phyloP scores from a whole-genome alignment of 2,113 vertebrate genomes.

The Xiphorhynchus elegans region DNA sequence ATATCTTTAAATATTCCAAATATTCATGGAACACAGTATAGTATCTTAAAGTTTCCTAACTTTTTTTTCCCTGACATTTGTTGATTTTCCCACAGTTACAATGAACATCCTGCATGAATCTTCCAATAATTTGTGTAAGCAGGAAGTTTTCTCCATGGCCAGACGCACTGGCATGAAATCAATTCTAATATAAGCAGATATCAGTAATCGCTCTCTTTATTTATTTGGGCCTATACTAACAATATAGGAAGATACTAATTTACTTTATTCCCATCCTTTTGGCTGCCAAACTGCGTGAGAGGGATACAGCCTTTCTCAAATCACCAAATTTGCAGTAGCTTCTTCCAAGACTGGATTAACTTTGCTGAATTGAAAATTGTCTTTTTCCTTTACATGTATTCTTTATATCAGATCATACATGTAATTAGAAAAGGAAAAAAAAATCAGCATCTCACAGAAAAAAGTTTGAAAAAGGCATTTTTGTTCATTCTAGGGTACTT shows the following conservation, averaged over 20 bases:
- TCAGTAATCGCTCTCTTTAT: neutral
- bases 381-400: neutral
- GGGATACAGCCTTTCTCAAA: neutral
- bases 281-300: neutral
- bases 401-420: neutral
- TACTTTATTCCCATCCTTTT: neutral
- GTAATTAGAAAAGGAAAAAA: neutral
- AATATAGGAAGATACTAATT: neutral
- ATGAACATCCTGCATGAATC: neutral
- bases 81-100: neutral
- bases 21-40: neutral
- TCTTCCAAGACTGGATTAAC: neutral
- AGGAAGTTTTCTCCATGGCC: neutral
- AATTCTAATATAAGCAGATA: neutral
- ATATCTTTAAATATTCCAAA: neutral
- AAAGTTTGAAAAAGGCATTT: neutral
- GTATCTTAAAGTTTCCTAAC: neutral
- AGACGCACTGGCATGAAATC: neutral
- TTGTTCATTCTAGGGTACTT: neutral
- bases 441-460: neutral
- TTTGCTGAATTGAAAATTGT: neutral
- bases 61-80: neutral
- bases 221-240: neutral
- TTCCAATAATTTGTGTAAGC: neutral
- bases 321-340: neutral